Conservation (phyloP, 2,797 vertebrate species). For the Clamator glandarius region DNA sequence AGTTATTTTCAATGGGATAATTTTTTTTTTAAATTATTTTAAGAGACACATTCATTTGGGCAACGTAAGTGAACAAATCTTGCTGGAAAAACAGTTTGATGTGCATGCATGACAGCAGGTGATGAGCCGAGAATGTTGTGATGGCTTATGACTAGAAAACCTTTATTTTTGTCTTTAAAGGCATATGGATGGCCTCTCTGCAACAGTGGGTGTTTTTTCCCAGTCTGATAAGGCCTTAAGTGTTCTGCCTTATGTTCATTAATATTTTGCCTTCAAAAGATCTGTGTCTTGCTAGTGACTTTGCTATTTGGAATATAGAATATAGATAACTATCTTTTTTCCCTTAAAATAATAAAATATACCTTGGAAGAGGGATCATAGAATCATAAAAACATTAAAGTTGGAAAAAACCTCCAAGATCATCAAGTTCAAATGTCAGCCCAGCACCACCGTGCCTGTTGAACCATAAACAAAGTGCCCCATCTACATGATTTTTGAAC, state of each 20-base stretch:
- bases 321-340: not conserved
- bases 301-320: not conserved
- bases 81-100: constrained; percentile 42
- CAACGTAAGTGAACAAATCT: constrained; percentile 5
- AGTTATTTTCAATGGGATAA: constrained; percentile 68
- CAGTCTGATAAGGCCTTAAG: not conserved
- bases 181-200: not conserved
- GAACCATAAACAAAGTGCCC: too few species aligned
- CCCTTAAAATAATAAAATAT: not conserved
- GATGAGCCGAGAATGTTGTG: constrained; percentile 22
- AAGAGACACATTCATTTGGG: constrained; percentile 51
- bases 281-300: not conserved
- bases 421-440: too few species aligned
- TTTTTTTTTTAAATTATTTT: constrained; percentile 30
- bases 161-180: not conserved
- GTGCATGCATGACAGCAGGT: constrained; percentile 23
- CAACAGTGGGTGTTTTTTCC: not conserved
- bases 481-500: too few species aligned
- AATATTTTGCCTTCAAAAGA: not conserved
- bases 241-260: not conserved
- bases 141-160: not conserved
- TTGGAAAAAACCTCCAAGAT: too few species aligned
- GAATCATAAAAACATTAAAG: too few species aligned
- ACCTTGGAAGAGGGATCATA: not conserved
- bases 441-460: too few species aligned